Conservation (phyloP, 2,797 vertebrate species). For the Pseudochromis fuscus region DNA sequence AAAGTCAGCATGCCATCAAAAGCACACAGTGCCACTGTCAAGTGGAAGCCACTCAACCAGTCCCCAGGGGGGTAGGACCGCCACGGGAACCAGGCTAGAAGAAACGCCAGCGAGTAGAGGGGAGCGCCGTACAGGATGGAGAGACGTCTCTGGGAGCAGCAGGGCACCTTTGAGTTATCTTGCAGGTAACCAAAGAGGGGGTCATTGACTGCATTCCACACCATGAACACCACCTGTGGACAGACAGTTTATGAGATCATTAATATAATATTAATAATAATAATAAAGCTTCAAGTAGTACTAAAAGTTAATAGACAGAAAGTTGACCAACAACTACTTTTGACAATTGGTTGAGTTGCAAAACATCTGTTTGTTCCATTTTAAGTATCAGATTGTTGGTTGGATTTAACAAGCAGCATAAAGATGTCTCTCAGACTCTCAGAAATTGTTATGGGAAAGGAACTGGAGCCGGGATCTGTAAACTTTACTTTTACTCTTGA, state of each 20-base stretch:
- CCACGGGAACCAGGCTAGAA: conserved; percentile 97
- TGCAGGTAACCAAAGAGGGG: conserved; percentile 92
- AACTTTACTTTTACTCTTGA: neutral
- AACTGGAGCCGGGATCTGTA: too few relatives aligned
- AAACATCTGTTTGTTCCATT: too few relatives aligned
- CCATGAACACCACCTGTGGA: conserved; percentile 90
- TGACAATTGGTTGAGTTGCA: too few relatives aligned
- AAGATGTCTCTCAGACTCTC: too few relatives aligned
- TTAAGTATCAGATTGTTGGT: too few relatives aligned
- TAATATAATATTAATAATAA: too few relatives aligned
- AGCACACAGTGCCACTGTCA: conserved; percentile 87
- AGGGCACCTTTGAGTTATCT: conserved; percentile 84
- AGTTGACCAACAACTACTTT: too few relatives aligned
- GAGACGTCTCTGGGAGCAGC: conserved; percentile 84
- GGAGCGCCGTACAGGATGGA: conserved; percentile 89
- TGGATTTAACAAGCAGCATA: too few relatives aligned
- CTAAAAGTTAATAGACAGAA: too few relatives aligned
- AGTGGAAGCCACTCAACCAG: conserved; percentile 91
- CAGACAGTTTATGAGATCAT: neutral
- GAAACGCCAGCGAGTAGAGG: conserved; percentile 88
- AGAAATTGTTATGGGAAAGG: too few relatives aligned
- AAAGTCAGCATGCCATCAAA: conserved; percentile 90
- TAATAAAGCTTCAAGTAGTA: neutral
- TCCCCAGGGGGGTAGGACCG: conserved; percentile 85
- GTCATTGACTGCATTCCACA: conserved; percentile 93